A percentile compares a stretch with the other conserved stretches of the same genome.
Conservation (phyloP, 2,797 vertebrate species). For the Pempheris klunzingeri region DNA sequence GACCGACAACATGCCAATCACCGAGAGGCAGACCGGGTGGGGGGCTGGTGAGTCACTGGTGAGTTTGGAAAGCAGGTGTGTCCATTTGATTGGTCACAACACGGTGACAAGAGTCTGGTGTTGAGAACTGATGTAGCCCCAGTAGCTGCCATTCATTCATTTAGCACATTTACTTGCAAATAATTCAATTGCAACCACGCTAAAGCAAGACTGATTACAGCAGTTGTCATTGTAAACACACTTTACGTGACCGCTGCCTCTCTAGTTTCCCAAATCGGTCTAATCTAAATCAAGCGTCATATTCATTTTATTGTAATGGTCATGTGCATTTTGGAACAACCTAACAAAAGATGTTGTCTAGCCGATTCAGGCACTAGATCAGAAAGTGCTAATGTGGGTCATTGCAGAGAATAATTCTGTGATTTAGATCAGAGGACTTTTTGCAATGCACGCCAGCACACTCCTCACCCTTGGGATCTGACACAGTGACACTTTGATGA, state of each 20-base stretch:
- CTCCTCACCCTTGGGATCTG: no score
- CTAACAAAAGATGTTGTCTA: neutral
- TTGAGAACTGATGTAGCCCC: no score
- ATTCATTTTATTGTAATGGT: neutral
- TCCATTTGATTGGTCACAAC: constrained; percentile 45
- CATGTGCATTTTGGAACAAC: neutral
- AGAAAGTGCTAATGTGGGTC: neutral
- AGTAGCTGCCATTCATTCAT: neutral
- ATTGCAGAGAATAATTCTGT: neutral
- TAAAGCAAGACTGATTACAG: neutral
- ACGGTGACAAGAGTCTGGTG: constrained; percentile 17
- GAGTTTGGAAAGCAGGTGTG: constrained; percentile 5
- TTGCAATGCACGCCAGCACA: no score
- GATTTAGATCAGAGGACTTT: neutral
- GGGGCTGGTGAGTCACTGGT: neutral
- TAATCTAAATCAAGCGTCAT: neutral
- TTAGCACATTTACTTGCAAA: constrained; percentile 1
- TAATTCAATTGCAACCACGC: constrained; percentile 20
- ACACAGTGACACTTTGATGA: no score
- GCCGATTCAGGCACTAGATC: no score
- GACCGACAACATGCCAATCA: constrained; percentile 51
- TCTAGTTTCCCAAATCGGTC: neutral
- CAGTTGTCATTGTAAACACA: neutral
- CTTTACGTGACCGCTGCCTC: neutral
- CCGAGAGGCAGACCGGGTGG: neutral